Evolutionary conservation across 2,113 vertebrate genomes (phyloP).

Genomic region (Apteryx owenii): DNA sequence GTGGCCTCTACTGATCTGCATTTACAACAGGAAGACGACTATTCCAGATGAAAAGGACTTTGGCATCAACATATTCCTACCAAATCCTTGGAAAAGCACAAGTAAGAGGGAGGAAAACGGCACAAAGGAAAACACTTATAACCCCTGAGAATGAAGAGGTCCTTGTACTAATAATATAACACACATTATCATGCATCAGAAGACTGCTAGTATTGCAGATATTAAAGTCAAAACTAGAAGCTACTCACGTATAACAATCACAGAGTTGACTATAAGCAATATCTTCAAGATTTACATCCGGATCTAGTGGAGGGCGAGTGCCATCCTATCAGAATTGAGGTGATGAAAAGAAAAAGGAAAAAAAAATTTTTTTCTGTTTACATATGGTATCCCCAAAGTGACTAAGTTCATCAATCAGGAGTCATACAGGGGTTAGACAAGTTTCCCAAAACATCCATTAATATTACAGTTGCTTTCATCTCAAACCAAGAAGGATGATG

Average conservation of each 20-base stretch:
- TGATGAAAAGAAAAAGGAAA: background rate
- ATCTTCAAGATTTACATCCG: slow-evolving; percentile 85
- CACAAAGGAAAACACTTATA: background rate
- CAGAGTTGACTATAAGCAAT: slow-evolving; percentile 85
- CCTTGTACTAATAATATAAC: background rate
- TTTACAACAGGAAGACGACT: background rate
- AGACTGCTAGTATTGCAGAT: background rate
- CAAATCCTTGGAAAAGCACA: background rate
- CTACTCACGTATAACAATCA: slow-evolving; percentile 90
- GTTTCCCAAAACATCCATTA: background rate
- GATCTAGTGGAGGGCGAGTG: slow-evolving; percentile 83
- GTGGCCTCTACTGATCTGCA: background rate
- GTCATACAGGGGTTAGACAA: background rate
- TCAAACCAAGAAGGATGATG: background rate
- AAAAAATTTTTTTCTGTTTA: background rate
- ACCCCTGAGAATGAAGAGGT: background rate
- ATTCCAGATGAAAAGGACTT: background rate
- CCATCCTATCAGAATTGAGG: slow-evolving; percentile 78
- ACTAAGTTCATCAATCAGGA: background rate
- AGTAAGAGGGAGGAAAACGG: background rate
- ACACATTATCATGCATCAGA: background rate
- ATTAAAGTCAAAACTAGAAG: background rate
- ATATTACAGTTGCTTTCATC: background rate
- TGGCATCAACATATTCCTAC: background rate
- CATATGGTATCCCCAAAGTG: background rate